Evolutionary conservation across 2,113 vertebrate genomes (phyloP).

Genomic region (Epinephelus moara): DNA sequence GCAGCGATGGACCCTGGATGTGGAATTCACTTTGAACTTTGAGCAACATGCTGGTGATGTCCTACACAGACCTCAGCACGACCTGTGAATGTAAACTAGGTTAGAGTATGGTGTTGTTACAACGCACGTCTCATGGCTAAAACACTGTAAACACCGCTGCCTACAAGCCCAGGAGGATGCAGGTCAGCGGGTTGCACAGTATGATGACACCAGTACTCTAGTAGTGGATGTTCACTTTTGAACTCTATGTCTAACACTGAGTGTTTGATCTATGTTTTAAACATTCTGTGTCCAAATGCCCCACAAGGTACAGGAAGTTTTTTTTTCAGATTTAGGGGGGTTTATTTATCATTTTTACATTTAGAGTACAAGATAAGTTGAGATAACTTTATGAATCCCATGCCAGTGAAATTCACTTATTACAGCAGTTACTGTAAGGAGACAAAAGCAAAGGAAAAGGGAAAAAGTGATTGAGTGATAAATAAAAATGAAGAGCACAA

Average conservation of each 20-base stretch:
- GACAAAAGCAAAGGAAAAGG: too few species aligned
- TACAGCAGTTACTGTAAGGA: too few species aligned
- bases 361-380: neutral
- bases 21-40: slow-evolving; percentile 60
- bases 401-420: too few species aligned
- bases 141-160: slow-evolving; percentile 28
- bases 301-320: neutral
- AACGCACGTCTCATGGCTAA: slow-evolving; percentile 23
- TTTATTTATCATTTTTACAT: neutral
- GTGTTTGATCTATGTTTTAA: neutral
- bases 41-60: slow-evolving; percentile 43
- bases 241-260: slow-evolving; percentile 9
- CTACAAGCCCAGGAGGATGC: slow-evolving; percentile 16
- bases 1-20: slow-evolving; percentile 47
- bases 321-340: neutral
- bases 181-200: slow-evolving; percentile 42
- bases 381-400: too few species aligned
- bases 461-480: too few species aligned
- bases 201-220: slow-evolving; percentile 12
- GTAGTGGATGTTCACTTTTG: slow-evolving; percentile 1
- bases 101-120: slow-evolving; percentile 17
- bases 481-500: too few species aligned
- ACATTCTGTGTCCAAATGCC: neutral
- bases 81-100: slow-evolving; percentile 58
- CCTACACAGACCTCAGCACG: slow-evolving; percentile 34